phyloP scores from a whole-genome alignment of 1,140 invertebrate species.

The Drosophila azteca region DNA sequence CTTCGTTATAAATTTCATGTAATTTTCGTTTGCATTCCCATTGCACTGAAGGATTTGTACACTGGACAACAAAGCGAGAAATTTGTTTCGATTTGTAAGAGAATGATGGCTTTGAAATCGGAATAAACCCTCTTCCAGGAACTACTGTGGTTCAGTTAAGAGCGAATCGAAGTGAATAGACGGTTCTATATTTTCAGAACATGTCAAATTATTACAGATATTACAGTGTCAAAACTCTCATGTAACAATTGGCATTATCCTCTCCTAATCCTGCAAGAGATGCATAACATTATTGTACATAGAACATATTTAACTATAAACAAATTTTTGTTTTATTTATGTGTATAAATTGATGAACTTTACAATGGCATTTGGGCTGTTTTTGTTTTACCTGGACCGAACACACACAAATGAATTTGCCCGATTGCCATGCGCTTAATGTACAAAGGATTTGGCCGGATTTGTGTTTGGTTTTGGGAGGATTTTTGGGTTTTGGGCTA shows the following conservation, averaged over 20 bases:
- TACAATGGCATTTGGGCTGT: not conserved
- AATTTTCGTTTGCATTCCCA: constrained; percentile 44
- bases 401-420: constrained; percentile 27
- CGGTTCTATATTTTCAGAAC: no score
- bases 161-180: no score
- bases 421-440: constrained; percentile 31
- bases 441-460: constrained; percentile 13
- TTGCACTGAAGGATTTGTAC: constrained; percentile 40
- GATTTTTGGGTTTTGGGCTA: not conserved
- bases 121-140: no score
- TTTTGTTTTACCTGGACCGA: constrained; percentile 34
- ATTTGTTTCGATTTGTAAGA: not conserved
- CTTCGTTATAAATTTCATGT: constrained; percentile 64
- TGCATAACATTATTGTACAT: constrained; percentile 5
- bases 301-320: constrained; percentile 32
- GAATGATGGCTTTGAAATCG: not conserved
- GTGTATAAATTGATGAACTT: constrained; percentile 39
- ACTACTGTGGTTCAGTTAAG: no score
- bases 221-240: constrained; percentile 73
- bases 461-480: not conserved
- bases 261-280: constrained; percentile 40
- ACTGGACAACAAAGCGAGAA: constrained; percentile 9
- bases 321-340: constrained; percentile 53
- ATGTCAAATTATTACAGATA: constrained; percentile 72
- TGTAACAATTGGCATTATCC: constrained; percentile 83